Evolutionary conservation across 2,888 invertebrate genomes (phyloP).

Genomic region (Fragum fragum): DNA sequence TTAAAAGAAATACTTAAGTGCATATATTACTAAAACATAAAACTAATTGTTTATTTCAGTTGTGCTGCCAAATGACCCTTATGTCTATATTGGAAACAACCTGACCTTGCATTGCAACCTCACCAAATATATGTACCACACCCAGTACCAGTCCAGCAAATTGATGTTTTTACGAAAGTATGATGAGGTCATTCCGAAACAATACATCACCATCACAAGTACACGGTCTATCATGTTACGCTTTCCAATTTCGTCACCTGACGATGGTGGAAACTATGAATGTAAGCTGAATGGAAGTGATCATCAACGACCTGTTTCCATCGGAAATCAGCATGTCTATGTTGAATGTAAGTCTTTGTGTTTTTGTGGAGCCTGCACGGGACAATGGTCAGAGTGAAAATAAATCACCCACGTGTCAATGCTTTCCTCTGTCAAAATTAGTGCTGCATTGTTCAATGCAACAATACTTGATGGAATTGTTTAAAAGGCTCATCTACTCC

Average conservation of each 20-base stretch:
- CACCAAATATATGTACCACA: constrained; percentile 65
- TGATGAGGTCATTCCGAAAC: constrained; percentile 64
- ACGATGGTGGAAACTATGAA: constrained; percentile 73
- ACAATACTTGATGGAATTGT: too few relatives aligned
- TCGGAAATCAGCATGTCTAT: constrained; percentile 70
- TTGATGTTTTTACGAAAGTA: constrained; percentile 72
- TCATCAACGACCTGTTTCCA: constrained; percentile 53
- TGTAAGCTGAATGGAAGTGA: constrained; percentile 71
- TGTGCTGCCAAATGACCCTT: constrained; percentile 72
- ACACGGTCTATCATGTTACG: constrained; percentile 74
- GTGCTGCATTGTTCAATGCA: too few relatives aligned
- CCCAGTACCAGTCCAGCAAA: constrained; percentile 69
- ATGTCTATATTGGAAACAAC: constrained; percentile 74
- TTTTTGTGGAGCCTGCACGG: not conserved
- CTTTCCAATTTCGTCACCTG: constrained; percentile 61
- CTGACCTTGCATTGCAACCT: constrained; percentile 77
- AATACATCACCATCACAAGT: constrained; percentile 67
- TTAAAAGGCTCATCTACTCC: too few relatives aligned
- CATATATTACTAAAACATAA: too few relatives aligned
- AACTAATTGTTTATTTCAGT: constrained; percentile 68
- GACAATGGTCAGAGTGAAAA: too few relatives aligned
- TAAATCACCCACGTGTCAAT: too few relatives aligned
- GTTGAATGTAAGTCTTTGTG: constrained; percentile 76
- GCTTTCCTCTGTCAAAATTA: too few relatives aligned
- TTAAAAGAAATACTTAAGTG: too few relatives aligned